Percentiles rank a stretch among this genome's conserved stretches.
phyloP scores from a whole-genome alignment of 2,113 vertebrate species.

The Saccopteryx leptura region DNA sequence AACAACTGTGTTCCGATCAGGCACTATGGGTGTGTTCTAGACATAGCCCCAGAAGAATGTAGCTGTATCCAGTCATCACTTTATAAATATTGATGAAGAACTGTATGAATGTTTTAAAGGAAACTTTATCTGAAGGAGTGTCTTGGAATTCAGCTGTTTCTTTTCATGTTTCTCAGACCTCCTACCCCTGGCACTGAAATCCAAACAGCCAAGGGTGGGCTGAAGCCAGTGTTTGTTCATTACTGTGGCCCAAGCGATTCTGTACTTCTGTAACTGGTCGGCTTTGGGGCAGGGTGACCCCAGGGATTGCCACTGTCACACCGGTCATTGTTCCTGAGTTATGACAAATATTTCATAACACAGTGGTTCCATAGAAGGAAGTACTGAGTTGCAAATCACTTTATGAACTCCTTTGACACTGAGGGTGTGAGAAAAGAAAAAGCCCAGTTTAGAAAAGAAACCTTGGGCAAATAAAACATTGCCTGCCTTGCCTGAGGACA shows the following conservation, averaged over 20 bases:
- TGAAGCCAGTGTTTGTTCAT: not conserved
- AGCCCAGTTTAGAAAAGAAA: not conserved
- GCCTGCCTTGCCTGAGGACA: not conserved
- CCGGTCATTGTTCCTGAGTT: not conserved
- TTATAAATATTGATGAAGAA: slow-evolving; percentile 84
- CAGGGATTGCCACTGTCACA: not conserved
- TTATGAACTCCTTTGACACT: not conserved
- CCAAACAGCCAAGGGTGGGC: slow-evolving; percentile 37
- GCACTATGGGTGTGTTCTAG: slow-evolving; percentile 59
- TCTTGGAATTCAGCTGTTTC: slow-evolving; percentile 74
- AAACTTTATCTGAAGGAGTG: slow-evolving; percentile 82
- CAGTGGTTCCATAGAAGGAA: not conserved
- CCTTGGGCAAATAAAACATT: not conserved
- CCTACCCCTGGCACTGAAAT: slow-evolving; percentile 60
- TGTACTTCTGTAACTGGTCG: not conserved
- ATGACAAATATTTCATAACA: slow-evolving; percentile 13
- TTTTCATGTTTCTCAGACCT: slow-evolving; percentile 72
- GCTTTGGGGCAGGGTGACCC: not conserved
- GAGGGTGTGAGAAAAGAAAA: not conserved
- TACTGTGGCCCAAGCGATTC: not conserved
- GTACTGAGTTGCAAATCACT: not conserved
- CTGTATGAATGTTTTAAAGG: slow-evolving; percentile 78
- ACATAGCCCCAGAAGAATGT: slow-evolving; percentile 52
- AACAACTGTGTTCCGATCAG: slow-evolving; percentile 17
- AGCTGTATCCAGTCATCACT: slow-evolving; percentile 65